Conservation (phyloP, 1,140 invertebrate genomes). For the Apocrypta bakeri region DNA sequence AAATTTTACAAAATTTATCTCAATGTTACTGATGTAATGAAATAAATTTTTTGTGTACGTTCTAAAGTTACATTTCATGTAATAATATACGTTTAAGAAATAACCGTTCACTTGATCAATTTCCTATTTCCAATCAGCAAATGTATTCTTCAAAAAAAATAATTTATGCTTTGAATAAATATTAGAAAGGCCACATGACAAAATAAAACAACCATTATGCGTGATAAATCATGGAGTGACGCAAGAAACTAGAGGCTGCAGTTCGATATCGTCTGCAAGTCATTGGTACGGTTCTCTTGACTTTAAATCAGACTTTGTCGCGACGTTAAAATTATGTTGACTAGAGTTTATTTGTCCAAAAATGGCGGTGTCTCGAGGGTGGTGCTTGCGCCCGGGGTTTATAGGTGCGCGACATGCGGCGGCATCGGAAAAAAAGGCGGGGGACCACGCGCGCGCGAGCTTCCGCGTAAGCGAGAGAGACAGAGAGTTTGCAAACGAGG, state of each 20-base stretch:
- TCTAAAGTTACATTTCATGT: too few species aligned
- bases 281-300: not conserved
- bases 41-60: not conserved
- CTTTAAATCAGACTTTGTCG: slow-evolving; percentile 62
- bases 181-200: too few species aligned
- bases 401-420: slow-evolving; percentile 64
- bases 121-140: too few species aligned
- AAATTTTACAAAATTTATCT: too few species aligned
- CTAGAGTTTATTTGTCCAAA: slow-evolving; percentile 75
- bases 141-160: too few species aligned
- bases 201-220: too few species aligned
- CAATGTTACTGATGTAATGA: not conserved
- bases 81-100: too few species aligned
- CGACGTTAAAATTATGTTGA: slow-evolving; percentile 74
- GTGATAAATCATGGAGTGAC: not conserved
- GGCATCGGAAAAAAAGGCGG: slow-evolving; percentile 66
- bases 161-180: too few species aligned
- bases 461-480: slow-evolving; percentile 40
- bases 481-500: slow-evolving; percentile 51
- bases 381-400: slow-evolving; percentile 66
- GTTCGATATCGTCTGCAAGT: not conserved
- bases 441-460: slow-evolving; percentile 60
- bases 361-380: slow-evolving; percentile 73
- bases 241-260: not conserved
- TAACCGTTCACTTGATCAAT: too few species aligned